These are phyloP conservation scores for Anabas testudineus DNA, from an alignment of 2,797 vertebrate species.

Conservation along the genomic window DNA sequence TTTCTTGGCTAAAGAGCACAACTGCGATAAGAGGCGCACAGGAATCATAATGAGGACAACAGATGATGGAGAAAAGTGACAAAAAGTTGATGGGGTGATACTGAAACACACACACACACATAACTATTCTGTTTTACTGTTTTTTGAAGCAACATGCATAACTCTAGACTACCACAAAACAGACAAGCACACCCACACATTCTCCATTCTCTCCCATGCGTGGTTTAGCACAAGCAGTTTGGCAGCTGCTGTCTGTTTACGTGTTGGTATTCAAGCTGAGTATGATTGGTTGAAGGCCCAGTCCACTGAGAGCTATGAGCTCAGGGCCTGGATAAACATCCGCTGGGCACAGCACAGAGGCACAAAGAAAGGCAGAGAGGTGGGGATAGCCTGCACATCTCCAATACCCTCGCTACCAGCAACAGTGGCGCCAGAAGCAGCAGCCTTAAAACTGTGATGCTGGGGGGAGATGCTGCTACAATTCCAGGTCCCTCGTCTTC, in stretches of 20 bases:
- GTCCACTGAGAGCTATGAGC: slow-evolving; percentile 61
- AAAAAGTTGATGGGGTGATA: slow-evolving; percentile 18
- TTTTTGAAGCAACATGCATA: slow-evolving; percentile 14
- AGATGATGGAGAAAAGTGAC: slow-evolving; percentile 19
- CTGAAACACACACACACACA: slow-evolving; percentile 3
- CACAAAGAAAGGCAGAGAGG: slow-evolving; percentile 17
- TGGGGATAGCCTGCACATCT: slow-evolving; percentile 32
- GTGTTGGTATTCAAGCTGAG: slow-evolving; percentile 62
- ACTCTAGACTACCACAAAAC: slow-evolving; percentile 16
- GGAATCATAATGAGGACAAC: slow-evolving; percentile 28
- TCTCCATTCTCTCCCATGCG: slow-evolving; percentile 19
- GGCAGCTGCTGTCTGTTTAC: slow-evolving; percentile 64
- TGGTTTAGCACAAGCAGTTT: slow-evolving; percentile 62
- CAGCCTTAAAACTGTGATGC: slow-evolving; percentile 49
- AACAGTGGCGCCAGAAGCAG: slow-evolving; percentile 8
- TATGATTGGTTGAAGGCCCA: slow-evolving; percentile 65
- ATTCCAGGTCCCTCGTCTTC: slow-evolving; percentile 15
- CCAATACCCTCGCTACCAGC: slow-evolving; percentile 35
- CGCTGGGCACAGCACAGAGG: slow-evolving; percentile 58
- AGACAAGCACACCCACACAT: slow-evolving; percentile 19
- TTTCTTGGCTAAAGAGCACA: slow-evolving; percentile 20
- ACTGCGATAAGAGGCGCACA: slow-evolving; percentile 2
- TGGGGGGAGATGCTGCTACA: slow-evolving; percentile 24
- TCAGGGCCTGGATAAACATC: slow-evolving; percentile 73
- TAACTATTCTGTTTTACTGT: background rate